phyloP scores from a whole-genome alignment of 2,797 vertebrate genomes.

The Tapera naevia region DNA sequence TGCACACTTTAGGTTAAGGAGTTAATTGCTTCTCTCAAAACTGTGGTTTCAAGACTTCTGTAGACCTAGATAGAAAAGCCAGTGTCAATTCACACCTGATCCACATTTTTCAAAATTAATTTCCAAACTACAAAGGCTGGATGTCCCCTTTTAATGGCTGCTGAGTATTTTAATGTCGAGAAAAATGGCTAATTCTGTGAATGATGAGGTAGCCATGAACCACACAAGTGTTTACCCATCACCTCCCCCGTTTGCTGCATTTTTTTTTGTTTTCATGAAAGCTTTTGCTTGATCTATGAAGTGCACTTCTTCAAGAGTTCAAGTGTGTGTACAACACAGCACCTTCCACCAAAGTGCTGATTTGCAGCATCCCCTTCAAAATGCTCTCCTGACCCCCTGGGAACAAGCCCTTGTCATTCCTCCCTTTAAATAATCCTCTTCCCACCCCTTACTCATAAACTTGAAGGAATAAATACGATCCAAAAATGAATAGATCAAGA shows the following conservation, averaged over 20 bases:
- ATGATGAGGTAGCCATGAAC: background rate
- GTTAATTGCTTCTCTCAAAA: slow-evolving; percentile 45
- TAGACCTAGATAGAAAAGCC: background rate
- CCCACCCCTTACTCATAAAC: background rate
- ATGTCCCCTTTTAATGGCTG: background rate
- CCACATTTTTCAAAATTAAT: background rate
- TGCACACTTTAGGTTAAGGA: slow-evolving; percentile 40
- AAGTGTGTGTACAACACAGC: background rate
- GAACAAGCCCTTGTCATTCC: background rate
- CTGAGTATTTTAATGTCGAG: background rate
- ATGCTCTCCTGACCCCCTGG: background rate
- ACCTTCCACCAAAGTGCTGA: background rate
- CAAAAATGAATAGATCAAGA: background rate
- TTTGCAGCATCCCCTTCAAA: background rate
- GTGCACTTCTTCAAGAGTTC: background rate
- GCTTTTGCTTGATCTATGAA: background rate
- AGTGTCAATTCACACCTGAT: background rate
- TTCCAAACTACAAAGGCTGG: background rate
- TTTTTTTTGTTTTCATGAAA: background rate
- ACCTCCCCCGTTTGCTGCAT: background rate
- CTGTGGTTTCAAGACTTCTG: slow-evolving; percentile 20
- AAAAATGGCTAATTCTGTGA: background rate
- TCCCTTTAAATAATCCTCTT: background rate
- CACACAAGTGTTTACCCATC: background rate
- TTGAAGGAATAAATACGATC: background rate